These are phyloP conservation scores for Drosophila fuyamai DNA, from an alignment of 1,140 invertebrate genomes.

Conservation along the genomic window DNA sequence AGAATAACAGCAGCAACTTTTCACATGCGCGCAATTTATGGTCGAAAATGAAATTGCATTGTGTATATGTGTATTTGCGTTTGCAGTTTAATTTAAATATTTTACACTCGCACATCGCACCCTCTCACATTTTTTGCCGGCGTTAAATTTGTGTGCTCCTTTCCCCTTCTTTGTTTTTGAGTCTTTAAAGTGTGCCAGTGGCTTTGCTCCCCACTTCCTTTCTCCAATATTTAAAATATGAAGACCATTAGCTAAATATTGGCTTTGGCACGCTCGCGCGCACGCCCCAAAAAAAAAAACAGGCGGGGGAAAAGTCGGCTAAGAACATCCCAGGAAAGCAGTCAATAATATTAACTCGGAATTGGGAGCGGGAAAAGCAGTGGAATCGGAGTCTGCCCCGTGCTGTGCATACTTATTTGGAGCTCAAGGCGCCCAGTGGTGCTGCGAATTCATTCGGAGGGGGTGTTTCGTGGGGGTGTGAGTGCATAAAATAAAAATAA, in stretches of 20 bases:
- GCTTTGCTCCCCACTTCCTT: conserved; percentile 13
- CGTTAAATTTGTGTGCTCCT: conserved; percentile 35
- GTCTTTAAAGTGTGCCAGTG: conserved; percentile 39
- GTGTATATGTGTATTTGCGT: conserved; percentile 34
- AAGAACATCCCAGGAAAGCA: conserved; percentile 52
- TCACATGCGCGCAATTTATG: conserved; percentile 70
- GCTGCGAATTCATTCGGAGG: background rate
- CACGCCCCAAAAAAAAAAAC: conserved; percentile 11
- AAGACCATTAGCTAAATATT: conserved; percentile 83
- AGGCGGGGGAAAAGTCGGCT: background rate
- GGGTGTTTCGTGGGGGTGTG: conserved; percentile 34
- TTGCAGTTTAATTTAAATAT: conserved; percentile 76
- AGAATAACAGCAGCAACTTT: conserved; percentile 30
- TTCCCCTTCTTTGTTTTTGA: background rate
- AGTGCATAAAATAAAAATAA: conserved; percentile 83
- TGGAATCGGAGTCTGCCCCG: conserved; percentile 56
- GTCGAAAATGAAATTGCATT: conserved; percentile 77
- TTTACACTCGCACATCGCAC: conserved; percentile 45
- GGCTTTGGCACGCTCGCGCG: conserved; percentile 77
- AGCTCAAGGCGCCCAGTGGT: conserved; percentile 62
- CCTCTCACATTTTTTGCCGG: conserved; percentile 1
- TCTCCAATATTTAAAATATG: conserved; percentile 80
- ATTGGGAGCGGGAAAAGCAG: conserved; percentile 34
- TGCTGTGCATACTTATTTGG: conserved; percentile 82
- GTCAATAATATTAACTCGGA: conserved; percentile 79